Evolutionary conservation across 2,113 vertebrate species (phyloP), one percentile per base, ranked within the genome.

Genomic region (Perca fluviatilis): DNA sequence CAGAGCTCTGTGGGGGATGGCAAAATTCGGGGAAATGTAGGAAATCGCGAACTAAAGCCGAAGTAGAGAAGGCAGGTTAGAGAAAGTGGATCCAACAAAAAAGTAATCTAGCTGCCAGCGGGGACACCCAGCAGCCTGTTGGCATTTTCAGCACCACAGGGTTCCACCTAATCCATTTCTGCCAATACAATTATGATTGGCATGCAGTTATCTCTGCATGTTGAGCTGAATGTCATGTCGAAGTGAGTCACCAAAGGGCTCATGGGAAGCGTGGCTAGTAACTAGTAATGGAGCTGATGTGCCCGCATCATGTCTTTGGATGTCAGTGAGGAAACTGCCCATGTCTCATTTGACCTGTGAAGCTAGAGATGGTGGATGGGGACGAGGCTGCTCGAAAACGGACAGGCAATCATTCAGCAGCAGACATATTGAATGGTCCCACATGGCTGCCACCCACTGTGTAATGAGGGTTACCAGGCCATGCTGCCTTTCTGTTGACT

Each of bases 391-490:
- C 50, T 62, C 74, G 40, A 18, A 80, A 56, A 77, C 62, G 72
- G 78, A 76, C 84, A 74, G 80, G 80, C 87, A 82, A 80, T 88
- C 77, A 80, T 85, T 93, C 89, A 79, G 80, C 74, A 23, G 87
- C 69, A 82, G 80, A 86, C 86, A 61, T 82, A 88, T 67, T 90
- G 91, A 87, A 71, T 70, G 85, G 84, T 79, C 83, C 86, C 77
- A 79, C 87, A 84, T 75, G 83, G 80, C 85, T 76, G 77, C 84
- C 87, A 87, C 85, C 83, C 71, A 74, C 73, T 61, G 79, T 83
- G 76, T 88, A 91, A 92, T 92, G 89, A 91, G 82, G 88, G 89
- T 91, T 84, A 91, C 85, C 79, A 70, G 80, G 66, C 79, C 86
- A 62, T 78, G 66, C 81, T 75, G 88, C 58, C 78, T 86, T 63